These are phyloP conservation scores for Drosophila suzukii DNA, from an alignment of 1,140 invertebrate species.

Conservation along the genomic window DNA sequence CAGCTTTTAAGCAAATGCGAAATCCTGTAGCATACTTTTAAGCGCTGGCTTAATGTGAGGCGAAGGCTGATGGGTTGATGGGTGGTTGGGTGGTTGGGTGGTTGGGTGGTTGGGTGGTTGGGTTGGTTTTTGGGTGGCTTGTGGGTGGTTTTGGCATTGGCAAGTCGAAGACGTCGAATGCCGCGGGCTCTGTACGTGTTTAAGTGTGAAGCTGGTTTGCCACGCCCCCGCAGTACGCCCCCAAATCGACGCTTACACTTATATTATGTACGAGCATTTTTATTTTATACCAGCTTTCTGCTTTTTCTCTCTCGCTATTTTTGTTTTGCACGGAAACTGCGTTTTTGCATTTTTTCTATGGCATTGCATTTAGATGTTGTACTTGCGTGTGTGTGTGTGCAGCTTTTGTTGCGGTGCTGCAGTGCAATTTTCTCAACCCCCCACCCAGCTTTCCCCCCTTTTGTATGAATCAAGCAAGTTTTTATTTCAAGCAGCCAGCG, in stretches of 20 bases:
- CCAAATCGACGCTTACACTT: constrained; percentile 69
- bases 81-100: background rate
- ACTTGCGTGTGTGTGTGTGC: constrained; percentile 40
- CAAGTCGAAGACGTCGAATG: constrained; percentile 45
- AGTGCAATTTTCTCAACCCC: constrained; percentile 45
- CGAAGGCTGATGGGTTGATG: constrained; percentile 7
- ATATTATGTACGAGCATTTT: constrained; percentile 40
- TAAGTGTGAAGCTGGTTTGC: constrained; percentile 71
- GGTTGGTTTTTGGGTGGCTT: constrained; percentile 18
- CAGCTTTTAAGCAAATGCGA: constrained; percentile 76
- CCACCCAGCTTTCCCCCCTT: background rate
- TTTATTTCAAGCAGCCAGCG: constrained; percentile 77
- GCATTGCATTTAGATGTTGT: constrained; percentile 73
- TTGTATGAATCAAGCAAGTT: constrained; percentile 65
- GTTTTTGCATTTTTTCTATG: constrained; percentile 66
- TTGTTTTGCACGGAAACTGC: constrained; percentile 69
- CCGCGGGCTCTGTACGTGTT: constrained; percentile 71
- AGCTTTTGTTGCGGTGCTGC: constrained; percentile 71
- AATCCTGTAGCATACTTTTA: constrained; percentile 75
- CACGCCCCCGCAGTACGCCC: constrained; percentile 51
- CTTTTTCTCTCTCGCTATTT: constrained; percentile 35
- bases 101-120: constrained; percentile 15
- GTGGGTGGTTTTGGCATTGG: constrained; percentile 31
- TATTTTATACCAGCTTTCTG: constrained; percentile 9
- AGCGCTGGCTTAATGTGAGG: constrained; percentile 64